These are phyloP conservation scores for Zaprionus lineosus DNA, from an alignment of 2,888 invertebrate genomes.

Conservation along the genomic window DNA sequence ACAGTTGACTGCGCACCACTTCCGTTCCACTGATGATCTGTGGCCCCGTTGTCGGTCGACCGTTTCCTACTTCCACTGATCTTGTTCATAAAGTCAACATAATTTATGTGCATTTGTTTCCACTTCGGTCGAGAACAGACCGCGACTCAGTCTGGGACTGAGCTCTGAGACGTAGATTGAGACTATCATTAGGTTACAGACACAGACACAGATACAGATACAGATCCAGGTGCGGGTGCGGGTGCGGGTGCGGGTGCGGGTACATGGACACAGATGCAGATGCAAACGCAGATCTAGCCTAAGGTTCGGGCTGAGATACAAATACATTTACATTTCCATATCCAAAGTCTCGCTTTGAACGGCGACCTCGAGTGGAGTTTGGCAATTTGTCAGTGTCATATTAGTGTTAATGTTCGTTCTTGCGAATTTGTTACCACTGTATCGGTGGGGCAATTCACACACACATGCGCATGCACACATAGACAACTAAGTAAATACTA, in stretches of 20 bases:
- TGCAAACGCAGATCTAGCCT: slow-evolving; percentile 13
- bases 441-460: no score
- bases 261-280: no score
- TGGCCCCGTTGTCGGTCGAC: slow-evolving; percentile 10
- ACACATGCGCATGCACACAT: no score
- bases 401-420: slow-evolving; percentile 36
- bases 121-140: no score
- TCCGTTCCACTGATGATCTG: slow-evolving; percentile 67
- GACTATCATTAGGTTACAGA: no score
- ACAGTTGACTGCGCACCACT: slow-evolving; percentile 74
- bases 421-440: slow-evolving; percentile 13
- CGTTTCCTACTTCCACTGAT: slow-evolving; percentile 55
- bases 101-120: slow-evolving; percentile 71
- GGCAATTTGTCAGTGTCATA: slow-evolving; percentile 73
- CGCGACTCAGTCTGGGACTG: no score
- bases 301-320: slow-evolving; percentile 20
- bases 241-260: no score
- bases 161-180: no score
- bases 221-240: no score
- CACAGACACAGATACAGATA: no score
- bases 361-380: slow-evolving; percentile 70
- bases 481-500: no score
- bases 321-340: slow-evolving; percentile 23
- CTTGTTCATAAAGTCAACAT: slow-evolving; percentile 76
- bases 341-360: no score